A percentile compares a stretch with the other conserved stretches of the same genome.
Conservation (phyloP, 2,888 invertebrate genomes). For the Elysia crispata region DNA sequence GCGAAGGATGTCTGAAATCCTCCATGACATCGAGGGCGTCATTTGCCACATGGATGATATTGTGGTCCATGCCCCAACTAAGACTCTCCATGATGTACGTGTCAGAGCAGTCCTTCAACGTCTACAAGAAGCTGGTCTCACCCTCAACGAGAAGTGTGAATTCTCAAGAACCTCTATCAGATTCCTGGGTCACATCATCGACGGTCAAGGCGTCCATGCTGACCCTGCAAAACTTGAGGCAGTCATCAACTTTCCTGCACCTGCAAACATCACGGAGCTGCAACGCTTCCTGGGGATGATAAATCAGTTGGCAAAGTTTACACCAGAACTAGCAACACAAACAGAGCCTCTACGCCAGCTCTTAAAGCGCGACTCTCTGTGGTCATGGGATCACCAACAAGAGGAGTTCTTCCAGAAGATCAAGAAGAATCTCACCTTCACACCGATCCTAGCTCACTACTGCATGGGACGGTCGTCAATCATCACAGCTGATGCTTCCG, state of each 20-base stretch:
- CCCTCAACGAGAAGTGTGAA: constrained; percentile 43
- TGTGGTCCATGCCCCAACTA: constrained; percentile 5
- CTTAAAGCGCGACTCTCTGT: background rate
- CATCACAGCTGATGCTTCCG: constrained; percentile 17
- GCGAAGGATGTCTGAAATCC: constrained; percentile 22
- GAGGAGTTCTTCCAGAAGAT: background rate
- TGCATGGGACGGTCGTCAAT: background rate
- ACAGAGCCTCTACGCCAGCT: background rate
- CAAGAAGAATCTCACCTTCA: background rate
- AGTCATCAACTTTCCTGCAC: background rate
- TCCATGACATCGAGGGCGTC: background rate
- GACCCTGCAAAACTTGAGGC: constrained; percentile 25
- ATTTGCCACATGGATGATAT: constrained; percentile 29
- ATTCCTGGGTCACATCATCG: constrained; percentile 43
- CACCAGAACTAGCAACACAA: background rate
- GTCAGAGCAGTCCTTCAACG: background rate
- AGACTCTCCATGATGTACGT: background rate
- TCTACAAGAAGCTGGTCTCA: background rate
- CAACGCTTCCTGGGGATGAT: constrained; percentile 20
- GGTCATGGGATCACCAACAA: constrained; percentile 5
- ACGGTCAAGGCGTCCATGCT: constrained; percentile 15
- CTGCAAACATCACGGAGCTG: background rate
- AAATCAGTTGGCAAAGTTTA: constrained; percentile 20
- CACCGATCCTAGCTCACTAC: constrained; percentile 14
- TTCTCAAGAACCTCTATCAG: constrained; percentile 25